Conservation (phyloP, 1,140 invertebrate genomes). For the Sinella curviseta region DNA sequence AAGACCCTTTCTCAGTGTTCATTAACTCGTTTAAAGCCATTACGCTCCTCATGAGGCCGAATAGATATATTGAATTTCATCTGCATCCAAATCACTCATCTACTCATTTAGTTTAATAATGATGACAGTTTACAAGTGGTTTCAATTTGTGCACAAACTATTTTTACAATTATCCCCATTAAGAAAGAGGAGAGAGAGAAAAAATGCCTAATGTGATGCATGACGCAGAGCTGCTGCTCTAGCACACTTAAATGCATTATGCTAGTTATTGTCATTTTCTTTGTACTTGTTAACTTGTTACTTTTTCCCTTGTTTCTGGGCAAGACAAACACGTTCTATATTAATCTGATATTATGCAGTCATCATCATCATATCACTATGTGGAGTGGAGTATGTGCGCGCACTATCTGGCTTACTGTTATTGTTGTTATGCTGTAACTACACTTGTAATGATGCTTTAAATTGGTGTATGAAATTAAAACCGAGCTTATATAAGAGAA, state of each 20-base stretch:
- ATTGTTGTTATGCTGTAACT: too few relatives aligned
- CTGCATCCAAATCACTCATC: conserved; percentile 47
- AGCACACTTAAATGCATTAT: not conserved
- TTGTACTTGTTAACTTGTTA: not conserved
- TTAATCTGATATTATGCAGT: not conserved
- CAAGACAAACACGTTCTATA: not conserved
- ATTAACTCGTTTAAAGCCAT: conserved; percentile 49
- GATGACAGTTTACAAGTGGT: conserved; percentile 47
- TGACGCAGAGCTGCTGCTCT: not conserved
- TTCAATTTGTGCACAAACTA: conserved; percentile 40
- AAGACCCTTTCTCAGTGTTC: too few relatives aligned
- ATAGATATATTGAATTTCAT: conserved; percentile 48
- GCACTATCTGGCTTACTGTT: too few relatives aligned
- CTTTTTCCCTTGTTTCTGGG: not conserved
- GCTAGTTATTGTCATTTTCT: not conserved
- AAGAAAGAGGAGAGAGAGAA: not conserved
- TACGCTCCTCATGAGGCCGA: conserved; percentile 34
- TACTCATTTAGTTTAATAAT: conserved; percentile 48
- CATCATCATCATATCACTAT: too few relatives aligned
- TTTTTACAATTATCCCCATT: conserved; percentile 15
- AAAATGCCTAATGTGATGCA: not conserved
- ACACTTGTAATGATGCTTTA: too few relatives aligned
- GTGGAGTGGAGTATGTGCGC: too few relatives aligned
- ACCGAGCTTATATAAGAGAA: too few relatives aligned
- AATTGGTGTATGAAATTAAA: too few relatives aligned